Percentiles rank a stretch among this genome's conserved stretches.
These are phyloP conservation scores for Plodia interpunctella DNA, from an alignment of 1,140 invertebrate species.

Conservation along the genomic window DNA sequence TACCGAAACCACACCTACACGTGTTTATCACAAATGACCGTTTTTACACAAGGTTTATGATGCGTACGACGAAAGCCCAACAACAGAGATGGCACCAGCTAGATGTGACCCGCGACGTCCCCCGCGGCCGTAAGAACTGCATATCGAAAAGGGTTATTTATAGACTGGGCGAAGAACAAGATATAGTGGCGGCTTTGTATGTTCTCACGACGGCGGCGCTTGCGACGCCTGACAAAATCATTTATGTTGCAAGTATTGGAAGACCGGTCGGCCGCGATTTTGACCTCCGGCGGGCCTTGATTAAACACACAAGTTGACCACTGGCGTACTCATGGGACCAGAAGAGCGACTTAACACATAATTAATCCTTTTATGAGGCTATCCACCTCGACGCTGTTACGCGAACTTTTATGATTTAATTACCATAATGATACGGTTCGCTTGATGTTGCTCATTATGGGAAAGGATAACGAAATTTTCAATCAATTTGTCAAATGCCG, in stretches of 20 bases:
- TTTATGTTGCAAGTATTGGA: slow-evolving; percentile 47
- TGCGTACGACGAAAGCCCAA: slow-evolving; percentile 31
- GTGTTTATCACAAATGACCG: slow-evolving; percentile 43
- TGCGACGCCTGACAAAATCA: slow-evolving; percentile 40
- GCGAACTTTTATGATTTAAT: slow-evolving; percentile 12
- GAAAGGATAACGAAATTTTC: slow-evolving; percentile 14
- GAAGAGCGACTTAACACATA: slow-evolving; percentile 5
- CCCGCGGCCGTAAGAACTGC: not conserved
- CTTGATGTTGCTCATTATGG: slow-evolving; percentile 10
- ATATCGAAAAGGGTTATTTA: slow-evolving; percentile 7
- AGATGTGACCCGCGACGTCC: slow-evolving; percentile 9
- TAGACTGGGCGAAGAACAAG: slow-evolving; percentile 13
- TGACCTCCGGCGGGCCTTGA: slow-evolving; percentile 37
- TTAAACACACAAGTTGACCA: slow-evolving; percentile 22
- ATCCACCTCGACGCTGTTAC: slow-evolving; percentile 24
- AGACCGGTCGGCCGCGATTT: slow-evolving; percentile 45
- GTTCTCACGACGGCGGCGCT: slow-evolving; percentile 65
- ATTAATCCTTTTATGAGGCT: slow-evolving; percentile 28
- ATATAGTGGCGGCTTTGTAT: slow-evolving; percentile 30
- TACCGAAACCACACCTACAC: slow-evolving; percentile 44
- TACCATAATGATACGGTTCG: slow-evolving; percentile 14
- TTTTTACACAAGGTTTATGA: slow-evolving; percentile 42
- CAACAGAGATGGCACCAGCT: slow-evolving; percentile 18
- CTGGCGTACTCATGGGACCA: not conserved
- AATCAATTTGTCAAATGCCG: slow-evolving; percentile 20